Percentiles rank a stretch among this genome's conserved stretches.
Evolutionary conservation across 2,888 invertebrate genomes (phyloP).

Genomic region (Theretra japonica): DNA sequence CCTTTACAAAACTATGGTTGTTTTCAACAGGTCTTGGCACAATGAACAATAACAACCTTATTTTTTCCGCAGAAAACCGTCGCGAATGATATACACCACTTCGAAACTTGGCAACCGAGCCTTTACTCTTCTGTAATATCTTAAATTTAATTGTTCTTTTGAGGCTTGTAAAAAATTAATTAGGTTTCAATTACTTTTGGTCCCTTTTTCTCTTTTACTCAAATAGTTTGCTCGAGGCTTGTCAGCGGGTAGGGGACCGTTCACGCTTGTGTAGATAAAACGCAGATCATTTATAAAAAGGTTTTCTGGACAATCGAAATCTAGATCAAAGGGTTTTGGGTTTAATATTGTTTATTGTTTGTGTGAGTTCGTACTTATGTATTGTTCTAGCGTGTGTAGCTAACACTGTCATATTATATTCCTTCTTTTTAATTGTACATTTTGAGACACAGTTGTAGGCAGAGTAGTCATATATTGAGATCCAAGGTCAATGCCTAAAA

Average conservation of each 20-base stretch:
- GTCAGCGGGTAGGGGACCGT: not conserved
- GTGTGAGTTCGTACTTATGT: too few species aligned
- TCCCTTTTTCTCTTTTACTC: not conserved
- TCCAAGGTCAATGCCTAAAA: too few species aligned
- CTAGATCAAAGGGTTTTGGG: not conserved
- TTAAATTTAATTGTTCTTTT: conserved; percentile 12
- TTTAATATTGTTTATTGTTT: not conserved
- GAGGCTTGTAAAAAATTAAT: conserved; percentile 12
- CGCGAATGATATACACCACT: not conserved
- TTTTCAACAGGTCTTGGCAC: conserved; percentile 22
- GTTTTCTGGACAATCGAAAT: not conserved
- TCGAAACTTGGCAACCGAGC: not conserved
- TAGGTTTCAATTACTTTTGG: conserved; percentile 12
- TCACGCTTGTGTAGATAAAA: not conserved
- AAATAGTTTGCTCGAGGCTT: conserved; percentile 5
- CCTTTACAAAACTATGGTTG: conserved; percentile 4
- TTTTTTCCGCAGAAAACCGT: conserved; percentile 17
- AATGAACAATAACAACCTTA: conserved; percentile 21
- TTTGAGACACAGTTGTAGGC: too few species aligned
- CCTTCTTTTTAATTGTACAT: too few species aligned
- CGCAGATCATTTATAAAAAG: not conserved
- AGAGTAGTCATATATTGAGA: too few species aligned
- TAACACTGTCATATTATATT: too few species aligned
- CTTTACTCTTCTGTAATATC: not conserved
- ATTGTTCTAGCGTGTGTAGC: too few species aligned